These are phyloP conservation scores for Oryzias melastigma DNA, from an alignment of 2,113 vertebrate species.

Conservation along the genomic window DNA sequence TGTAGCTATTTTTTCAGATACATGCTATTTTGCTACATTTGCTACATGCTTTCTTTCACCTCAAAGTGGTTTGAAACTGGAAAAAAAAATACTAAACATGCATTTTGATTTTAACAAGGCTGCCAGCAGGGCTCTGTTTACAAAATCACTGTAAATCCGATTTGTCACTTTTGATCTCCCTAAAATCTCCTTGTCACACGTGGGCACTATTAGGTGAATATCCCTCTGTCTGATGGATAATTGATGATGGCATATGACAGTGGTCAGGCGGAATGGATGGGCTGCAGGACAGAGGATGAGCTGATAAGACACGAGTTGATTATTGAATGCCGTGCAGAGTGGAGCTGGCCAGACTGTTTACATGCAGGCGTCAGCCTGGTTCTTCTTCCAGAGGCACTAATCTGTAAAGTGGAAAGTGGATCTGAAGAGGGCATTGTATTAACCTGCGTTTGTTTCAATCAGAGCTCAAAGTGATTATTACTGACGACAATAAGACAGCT, in stretches of 20 bases:
- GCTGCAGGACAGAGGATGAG: conserved; percentile 26
- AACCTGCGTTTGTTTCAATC: conserved; percentile 16
- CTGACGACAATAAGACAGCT: conserved; percentile 1
- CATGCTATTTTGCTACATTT: too few relatives aligned
- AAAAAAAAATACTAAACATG: conserved; percentile 79
- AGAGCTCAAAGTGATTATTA: conserved; percentile 4
- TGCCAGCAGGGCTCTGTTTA: conserved; percentile 73
- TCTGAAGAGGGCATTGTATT: conserved; percentile 1
- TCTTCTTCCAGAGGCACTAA: conserved; percentile 1
- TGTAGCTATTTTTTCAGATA: too few relatives aligned
- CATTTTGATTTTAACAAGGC: conserved; percentile 80
- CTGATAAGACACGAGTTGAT: conserved; percentile 15
- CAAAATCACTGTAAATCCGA: conserved; percentile 77
- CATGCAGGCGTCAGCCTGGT: neutral
- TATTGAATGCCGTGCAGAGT: conserved; percentile 6
- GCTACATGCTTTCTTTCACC: too few relatives aligned
- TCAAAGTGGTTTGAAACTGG: conserved; percentile 69
- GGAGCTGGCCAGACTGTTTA: neutral
- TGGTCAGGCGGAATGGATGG: conserved; percentile 58
- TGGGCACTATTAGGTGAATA: conserved; percentile 76
- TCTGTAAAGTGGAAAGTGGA: neutral
- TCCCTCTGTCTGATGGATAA: conserved; percentile 78
- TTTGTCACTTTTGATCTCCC: conserved; percentile 81
- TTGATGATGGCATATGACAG: conserved; percentile 74
- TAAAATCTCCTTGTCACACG: conserved; percentile 73